Evolutionary conservation across 2,113 vertebrate genomes (phyloP).

Genomic region (Zosterops pallidus): DNA sequence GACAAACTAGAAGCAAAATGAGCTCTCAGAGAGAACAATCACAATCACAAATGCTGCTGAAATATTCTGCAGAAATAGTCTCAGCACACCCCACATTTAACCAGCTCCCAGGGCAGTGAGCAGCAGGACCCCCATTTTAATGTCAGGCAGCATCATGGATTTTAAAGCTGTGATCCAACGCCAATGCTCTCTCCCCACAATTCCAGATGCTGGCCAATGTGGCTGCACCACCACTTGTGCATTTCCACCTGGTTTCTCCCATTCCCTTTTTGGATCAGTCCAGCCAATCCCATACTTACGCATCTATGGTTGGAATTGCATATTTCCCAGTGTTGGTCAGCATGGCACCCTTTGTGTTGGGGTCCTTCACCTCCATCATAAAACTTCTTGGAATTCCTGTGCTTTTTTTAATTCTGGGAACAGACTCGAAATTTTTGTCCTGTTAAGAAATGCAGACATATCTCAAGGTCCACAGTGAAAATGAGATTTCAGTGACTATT

Average conservation of each 20-base stretch:
- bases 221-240: background rate
- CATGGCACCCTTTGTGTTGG: slow-evolving; percentile 95
- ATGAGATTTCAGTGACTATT: background rate
- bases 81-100: background rate
- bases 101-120: background rate
- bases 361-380: slow-evolving; percentile 96
- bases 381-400: slow-evolving; percentile 97
- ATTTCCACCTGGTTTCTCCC: accelerated
- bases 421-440: slow-evolving; percentile 91
- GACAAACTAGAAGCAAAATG: background rate
- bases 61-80: background rate
- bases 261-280: background rate
- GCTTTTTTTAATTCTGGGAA: slow-evolving; percentile 92
- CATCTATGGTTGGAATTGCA: slow-evolving; percentile 92
- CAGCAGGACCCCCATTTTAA: background rate
- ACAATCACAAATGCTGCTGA: background rate
- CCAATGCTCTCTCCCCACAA: background rate
- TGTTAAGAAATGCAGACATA: slow-evolving; percentile 48
- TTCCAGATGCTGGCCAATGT: background rate
- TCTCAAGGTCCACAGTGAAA: background rate
- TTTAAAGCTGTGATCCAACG: background rate
- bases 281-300: slow-evolving; percentile 79
- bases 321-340: slow-evolving; percentile 94
- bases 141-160: background rate
- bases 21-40: background rate